Percentiles rank a stretch among this genome's conserved stretches.
phyloP scores from a whole-genome alignment of 2,888 invertebrate species.

The Byasa hedistus region DNA sequence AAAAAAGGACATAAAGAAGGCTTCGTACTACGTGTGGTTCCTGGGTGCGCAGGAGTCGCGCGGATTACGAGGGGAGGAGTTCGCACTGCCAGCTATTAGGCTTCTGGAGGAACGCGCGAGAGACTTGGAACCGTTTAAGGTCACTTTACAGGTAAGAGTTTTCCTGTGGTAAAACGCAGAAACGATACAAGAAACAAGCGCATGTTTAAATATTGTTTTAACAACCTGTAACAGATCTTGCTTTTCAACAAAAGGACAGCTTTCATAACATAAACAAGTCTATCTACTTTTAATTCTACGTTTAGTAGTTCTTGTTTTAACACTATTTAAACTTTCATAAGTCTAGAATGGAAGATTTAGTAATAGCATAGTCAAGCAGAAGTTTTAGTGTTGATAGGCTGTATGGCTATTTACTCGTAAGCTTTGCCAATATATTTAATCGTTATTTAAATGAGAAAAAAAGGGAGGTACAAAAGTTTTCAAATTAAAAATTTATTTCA shows the following conservation, averaged over 20 bases:
- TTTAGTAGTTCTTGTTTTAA: too few relatives aligned
- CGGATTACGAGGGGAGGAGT: slow-evolving; percentile 91
- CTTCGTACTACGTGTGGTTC: slow-evolving; percentile 95
- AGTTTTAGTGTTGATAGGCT: too few relatives aligned
- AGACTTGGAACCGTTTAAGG: slow-evolving; percentile 93
- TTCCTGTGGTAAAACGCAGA: not conserved
- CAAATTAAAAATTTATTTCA: slow-evolving; percentile 10
- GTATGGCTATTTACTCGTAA: too few relatives aligned
- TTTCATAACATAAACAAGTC: too few relatives aligned
- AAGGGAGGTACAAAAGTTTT: not conserved
- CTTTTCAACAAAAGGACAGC: too few relatives aligned
- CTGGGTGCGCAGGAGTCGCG: slow-evolving; percentile 97
- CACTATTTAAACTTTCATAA: too few relatives aligned
- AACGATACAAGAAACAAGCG: not conserved
- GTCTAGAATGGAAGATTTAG: too few relatives aligned
- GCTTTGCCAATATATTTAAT: not conserved
- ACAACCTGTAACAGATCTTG: too few relatives aligned
- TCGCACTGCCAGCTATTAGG: slow-evolving; percentile 90
- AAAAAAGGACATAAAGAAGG: slow-evolving; percentile 93
- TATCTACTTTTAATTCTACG: too few relatives aligned
- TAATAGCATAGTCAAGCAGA: too few relatives aligned
- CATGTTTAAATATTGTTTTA: not conserved
- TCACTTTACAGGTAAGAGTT: slow-evolving; percentile 87
- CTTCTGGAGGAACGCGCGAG: slow-evolving; percentile 91
- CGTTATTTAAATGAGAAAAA: too few relatives aligned